These are phyloP conservation scores for Epizoanthus stellaris DNA, from an alignment of 92 coral and sea anemone genomes.

Conservation along the genomic window DNA sequence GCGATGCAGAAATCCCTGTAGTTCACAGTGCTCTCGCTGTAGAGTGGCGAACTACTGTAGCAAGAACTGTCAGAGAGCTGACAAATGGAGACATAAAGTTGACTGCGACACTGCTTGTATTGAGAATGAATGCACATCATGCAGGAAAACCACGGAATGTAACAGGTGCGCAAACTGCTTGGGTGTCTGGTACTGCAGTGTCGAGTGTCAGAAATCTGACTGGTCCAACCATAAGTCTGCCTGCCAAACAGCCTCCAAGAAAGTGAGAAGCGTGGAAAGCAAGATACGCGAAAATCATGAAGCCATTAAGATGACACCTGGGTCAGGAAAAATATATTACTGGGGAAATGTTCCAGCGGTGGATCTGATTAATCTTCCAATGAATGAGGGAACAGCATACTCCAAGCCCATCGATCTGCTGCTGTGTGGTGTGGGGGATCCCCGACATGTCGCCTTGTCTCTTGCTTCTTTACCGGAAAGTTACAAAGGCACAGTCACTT, in stretches of 20 bases:
- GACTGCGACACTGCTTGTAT: slow-evolving; percentile 57
- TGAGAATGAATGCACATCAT: slow-evolving; percentile 46
- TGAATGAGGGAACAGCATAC: slow-evolving; percentile 76
- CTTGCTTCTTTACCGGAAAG: slow-evolving; percentile 57
- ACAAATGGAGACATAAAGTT: slow-evolving; percentile 66
- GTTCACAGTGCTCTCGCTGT: slow-evolving; percentile 48
- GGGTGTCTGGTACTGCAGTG: slow-evolving; percentile 67
- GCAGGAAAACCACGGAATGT: slow-evolving; percentile 43
- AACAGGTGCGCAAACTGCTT: slow-evolving; percentile 63
- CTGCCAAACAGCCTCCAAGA: slow-evolving; percentile 54
- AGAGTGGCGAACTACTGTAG: slow-evolving; percentile 69
- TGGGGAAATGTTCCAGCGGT: slow-evolving; percentile 86
- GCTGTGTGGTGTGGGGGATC: slow-evolving; percentile 86
- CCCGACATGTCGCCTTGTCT: slow-evolving; percentile 68
- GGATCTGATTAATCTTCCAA: slow-evolving; percentile 73
- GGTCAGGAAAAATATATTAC: slow-evolving; percentile 56
- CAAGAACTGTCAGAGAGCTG: slow-evolving; percentile 58
- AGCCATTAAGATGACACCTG: slow-evolving; percentile 36
- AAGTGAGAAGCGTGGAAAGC: slow-evolving; percentile 15
- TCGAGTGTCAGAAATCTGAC: slow-evolving; percentile 62
- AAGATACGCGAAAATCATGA: slow-evolving; percentile 38
- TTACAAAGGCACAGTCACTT: slow-evolving; percentile 54
- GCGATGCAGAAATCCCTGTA: slow-evolving; percentile 54
- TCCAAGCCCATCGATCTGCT: slow-evolving; percentile 56
- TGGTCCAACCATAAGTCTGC: slow-evolving; percentile 56